phyloP scores from a whole-genome alignment of 2,797 vertebrate genomes.

The Acrossocheilus wenchowensis region DNA sequence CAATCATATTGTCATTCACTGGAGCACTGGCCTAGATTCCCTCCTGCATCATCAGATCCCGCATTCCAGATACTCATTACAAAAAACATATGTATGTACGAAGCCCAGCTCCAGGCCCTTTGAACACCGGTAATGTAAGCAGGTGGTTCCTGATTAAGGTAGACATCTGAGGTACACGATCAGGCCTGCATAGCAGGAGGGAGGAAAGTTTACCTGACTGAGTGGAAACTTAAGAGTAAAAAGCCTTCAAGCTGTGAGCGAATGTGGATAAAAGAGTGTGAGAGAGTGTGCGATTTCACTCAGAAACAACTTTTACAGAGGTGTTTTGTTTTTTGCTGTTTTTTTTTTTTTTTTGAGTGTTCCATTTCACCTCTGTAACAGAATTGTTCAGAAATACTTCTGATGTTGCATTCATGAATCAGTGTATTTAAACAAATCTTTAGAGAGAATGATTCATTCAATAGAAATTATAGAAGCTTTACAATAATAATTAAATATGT shows the following conservation, averaged over 20 bases:
- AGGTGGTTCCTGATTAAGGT: conserved; percentile 49
- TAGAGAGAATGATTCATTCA: neutral
- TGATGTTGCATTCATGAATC: neutral
- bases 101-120: conserved; percentile 24
- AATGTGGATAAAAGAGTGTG: neutral
- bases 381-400: neutral
- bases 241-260: neutral
- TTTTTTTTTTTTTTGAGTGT: neutral
- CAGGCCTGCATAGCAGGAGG: conserved; percentile 27
- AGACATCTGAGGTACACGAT: conserved; percentile 36
- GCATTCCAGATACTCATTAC: conserved; percentile 50
- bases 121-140: conserved; percentile 54
- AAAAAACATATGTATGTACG: conserved; percentile 41
- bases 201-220: conserved; percentile 7
- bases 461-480: neutral
- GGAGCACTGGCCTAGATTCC: conserved; percentile 54
- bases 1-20: conserved; percentile 57
- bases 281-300: neutral
- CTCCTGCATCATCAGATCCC: conserved; percentile 33
- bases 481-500: neutral
- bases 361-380: neutral
- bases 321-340: neutral
- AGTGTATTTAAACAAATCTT: neutral
- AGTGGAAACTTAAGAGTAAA: neutral
- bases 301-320: neutral